Evolutionary conservation across 2,113 vertebrate species (phyloP).

Genomic region (Psittacus erithacus): DNA sequence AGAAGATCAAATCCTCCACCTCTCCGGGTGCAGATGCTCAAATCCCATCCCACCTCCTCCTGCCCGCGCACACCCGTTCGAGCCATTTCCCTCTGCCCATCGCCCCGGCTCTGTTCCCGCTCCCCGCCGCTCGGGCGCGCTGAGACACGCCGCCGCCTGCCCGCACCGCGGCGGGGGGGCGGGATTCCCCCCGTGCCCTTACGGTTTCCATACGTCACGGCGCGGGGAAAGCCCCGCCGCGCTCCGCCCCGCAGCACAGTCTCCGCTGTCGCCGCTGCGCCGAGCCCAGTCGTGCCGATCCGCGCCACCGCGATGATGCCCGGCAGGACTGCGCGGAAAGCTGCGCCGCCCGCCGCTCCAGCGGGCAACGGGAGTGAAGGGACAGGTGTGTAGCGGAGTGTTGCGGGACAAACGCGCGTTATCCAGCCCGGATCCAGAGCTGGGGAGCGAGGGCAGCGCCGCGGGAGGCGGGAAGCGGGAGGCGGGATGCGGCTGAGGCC

Average conservation of each 20-base stretch:
- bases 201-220: not conserved
- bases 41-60: not conserved
- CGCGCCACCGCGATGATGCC: constrained; percentile 32
- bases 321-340: constrained; percentile 5
- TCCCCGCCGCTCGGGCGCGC: not conserved
- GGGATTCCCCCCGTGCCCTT: not conserved
- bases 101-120: not conserved
- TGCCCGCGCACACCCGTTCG: not conserved
- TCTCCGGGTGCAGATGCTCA: not conserved
- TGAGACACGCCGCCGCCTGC: not conserved
- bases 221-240: not conserved
- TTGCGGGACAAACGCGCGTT: not conserved
- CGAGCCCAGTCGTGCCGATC: fast-evolving
- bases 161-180: not conserved
- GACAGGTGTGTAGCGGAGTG: not conserved
- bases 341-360: not conserved
- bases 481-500: not conserved
- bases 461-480: not conserved
- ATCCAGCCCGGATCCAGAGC: not conserved
- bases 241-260: not conserved
- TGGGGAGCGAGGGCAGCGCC: not conserved
- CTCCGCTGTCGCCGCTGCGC: fast-evolving
- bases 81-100: not conserved
- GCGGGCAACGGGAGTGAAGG: not conserved
- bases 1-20: too few relatives aligned